Conservation (phyloP, 2,888 invertebrate genomes). For the Chirona hameri region DNA sequence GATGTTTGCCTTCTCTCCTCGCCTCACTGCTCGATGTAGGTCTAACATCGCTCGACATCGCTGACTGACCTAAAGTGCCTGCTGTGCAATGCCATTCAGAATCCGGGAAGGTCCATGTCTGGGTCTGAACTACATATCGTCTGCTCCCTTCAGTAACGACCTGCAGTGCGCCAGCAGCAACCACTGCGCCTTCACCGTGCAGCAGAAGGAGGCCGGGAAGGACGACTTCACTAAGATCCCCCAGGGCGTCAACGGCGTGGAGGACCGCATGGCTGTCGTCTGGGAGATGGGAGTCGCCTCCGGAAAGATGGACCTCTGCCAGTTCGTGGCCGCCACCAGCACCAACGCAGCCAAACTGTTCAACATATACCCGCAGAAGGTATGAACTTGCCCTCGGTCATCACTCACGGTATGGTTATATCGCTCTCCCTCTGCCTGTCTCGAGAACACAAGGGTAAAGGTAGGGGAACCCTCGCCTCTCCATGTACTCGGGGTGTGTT, state of each 20-base stretch:
- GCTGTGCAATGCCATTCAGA: no score
- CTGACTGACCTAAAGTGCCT: no score
- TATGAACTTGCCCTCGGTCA: conserved; percentile 39
- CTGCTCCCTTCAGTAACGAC: not conserved
- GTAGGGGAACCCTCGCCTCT: no score
- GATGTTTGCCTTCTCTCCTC: no score
- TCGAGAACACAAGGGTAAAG: no score
- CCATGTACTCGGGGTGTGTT: no score
- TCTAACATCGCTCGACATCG: no score
- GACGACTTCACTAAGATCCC: conserved; percentile 90
- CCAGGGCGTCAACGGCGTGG: conserved; percentile 91
- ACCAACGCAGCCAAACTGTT: conserved; percentile 94
- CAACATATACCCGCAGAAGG: conserved; percentile 90
- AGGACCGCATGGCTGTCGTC: conserved; percentile 88
- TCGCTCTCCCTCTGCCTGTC: no score
- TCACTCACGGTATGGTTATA: no score
- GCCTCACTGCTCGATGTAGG: no score
- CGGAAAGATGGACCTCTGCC: conserved; percentile 83
- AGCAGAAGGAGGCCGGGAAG: conserved; percentile 82
- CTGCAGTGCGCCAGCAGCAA: conserved; percentile 59
- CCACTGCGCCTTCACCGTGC: conserved; percentile 88
- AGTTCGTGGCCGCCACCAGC: conserved; percentile 94
- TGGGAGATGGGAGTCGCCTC: conserved; percentile 93
- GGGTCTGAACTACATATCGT: not conserved
- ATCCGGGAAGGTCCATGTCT: no score